Conservation (phyloP, 2,113 vertebrate genomes). For the Hippocampus abdominalis region DNA sequence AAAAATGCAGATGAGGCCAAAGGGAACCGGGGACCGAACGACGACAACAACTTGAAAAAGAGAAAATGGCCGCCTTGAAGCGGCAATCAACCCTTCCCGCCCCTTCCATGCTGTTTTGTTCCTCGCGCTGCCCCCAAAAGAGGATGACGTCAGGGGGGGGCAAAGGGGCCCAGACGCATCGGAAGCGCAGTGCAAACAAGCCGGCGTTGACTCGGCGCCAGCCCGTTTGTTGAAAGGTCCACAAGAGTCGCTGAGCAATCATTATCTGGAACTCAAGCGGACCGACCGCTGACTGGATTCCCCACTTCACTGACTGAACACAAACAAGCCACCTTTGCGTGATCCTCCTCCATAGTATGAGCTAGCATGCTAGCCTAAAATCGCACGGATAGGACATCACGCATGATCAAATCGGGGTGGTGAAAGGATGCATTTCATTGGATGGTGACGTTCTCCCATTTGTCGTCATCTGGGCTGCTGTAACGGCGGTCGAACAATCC, state of each 20-base stretch:
- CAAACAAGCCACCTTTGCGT: not conserved
- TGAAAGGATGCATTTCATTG: no score
- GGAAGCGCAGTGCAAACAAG: slow-evolving; percentile 72
- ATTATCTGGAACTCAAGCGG: slow-evolving; percentile 4
- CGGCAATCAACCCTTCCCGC: slow-evolving; percentile 59
- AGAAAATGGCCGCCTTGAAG: slow-evolving; percentile 14
- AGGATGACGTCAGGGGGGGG: slow-evolving; percentile 64
- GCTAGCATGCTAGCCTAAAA: no score
- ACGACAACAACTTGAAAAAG: slow-evolving; percentile 33
- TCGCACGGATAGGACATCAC: no score
- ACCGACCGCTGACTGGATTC: not conserved
- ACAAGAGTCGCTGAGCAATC: slow-evolving; percentile 29
- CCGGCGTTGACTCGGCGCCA: slow-evolving; percentile 45
- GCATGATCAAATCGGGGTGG: no score
- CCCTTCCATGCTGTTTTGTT: slow-evolving; percentile 45
- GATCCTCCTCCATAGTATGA: not conserved
- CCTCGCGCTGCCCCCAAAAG: slow-evolving; percentile 47
- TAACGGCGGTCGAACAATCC: no score
- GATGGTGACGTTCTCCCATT: no score
- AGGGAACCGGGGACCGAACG: slow-evolving; percentile 29
- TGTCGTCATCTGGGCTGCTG: no score
- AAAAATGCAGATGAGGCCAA: slow-evolving; percentile 47
- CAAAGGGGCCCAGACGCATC: slow-evolving; percentile 65
- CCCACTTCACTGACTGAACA: not conserved
- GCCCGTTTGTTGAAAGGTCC: slow-evolving; percentile 29